Conservation (phyloP, 1,140 invertebrate genomes). For the Drepana arcuata region DNA sequence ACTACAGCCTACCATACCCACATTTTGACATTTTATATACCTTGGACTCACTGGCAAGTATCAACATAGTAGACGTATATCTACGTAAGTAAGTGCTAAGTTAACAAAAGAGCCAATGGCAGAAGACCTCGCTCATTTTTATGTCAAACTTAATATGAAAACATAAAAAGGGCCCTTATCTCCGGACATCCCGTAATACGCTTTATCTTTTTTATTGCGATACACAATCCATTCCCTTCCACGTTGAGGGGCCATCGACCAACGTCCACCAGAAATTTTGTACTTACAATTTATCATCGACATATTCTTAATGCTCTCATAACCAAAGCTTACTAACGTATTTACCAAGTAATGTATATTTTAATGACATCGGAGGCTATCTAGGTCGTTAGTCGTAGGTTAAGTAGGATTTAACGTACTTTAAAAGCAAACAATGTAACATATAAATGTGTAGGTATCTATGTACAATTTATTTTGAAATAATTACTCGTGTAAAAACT, state of each 20-base stretch:
- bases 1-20: no score
- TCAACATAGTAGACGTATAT: no score
- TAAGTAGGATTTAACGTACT: no score
- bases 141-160: conserved; percentile 57
- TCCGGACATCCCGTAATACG: conserved; percentile 54
- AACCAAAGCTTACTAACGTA: conserved; percentile 10
- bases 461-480: no score
- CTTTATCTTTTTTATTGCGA: conserved; percentile 56
- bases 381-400: no score
- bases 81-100: no score
- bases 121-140: conserved; percentile 42
- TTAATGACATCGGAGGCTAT: no score
- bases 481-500: neutral
- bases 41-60: no score
- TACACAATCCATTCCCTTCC: conserved; percentile 44
- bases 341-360: no score
- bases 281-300: conserved; percentile 34
- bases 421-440: no score
- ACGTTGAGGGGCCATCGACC: conserved; percentile 14
- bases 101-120: conserved; percentile 33
- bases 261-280: conserved; percentile 8
- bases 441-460: no score
- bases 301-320: conserved; percentile 13
- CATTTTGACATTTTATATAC: no score
- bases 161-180: conserved; percentile 51